Base-by-base conservation (phyloP, 2,113 vertebrate species). In the Oophaga pumilio region DNA sequence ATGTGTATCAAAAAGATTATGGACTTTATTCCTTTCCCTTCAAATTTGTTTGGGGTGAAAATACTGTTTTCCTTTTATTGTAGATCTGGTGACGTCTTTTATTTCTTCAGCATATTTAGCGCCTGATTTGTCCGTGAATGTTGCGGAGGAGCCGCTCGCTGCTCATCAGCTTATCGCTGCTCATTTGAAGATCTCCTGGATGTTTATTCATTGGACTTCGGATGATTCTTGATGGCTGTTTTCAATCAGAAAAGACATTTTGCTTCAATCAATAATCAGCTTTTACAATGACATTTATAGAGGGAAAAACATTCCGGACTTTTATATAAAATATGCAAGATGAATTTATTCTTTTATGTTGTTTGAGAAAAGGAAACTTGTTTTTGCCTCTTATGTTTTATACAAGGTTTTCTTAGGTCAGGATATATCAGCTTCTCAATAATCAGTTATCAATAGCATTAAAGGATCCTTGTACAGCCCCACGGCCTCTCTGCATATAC, bases 171-270 rank as follows among this genome's bases (percentile, higher is more conserved):
- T 24, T 49, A 53, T 68, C 60, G 22, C 6, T 50, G 22, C 6
- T 83, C 59, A 68, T 82, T 49, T 66, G 52, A 84, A 71, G 57
- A 62, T 18, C 20, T 43, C 17, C 33, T 12, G 26, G 59, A 81
- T 81, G 59, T 81, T 81, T 81, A 81, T 81, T 33, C 79, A 82
- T 64, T n/a, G 50, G 49, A n/a, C 59, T 17, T 82, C 13, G 12
- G 59, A 11, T 64, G 79, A 22, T 82, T 33, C 28, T 84, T 43
- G 60, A 66, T 50, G 62, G n/a, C 26, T 43, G 49, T 82, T 82
- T 82, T 82, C 59, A 82, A 82, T 82, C 62, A 82, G 62, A 82
- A 66, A 66, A 43, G 59, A 64, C 43, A 50, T 43, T 83, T 83
- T 20, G 15, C 82, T 59, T 84, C 82, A 74, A 74, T 84, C 82